Conservation (phyloP, 1,140 invertebrate genomes). For the Episyrphus balteatus region DNA sequence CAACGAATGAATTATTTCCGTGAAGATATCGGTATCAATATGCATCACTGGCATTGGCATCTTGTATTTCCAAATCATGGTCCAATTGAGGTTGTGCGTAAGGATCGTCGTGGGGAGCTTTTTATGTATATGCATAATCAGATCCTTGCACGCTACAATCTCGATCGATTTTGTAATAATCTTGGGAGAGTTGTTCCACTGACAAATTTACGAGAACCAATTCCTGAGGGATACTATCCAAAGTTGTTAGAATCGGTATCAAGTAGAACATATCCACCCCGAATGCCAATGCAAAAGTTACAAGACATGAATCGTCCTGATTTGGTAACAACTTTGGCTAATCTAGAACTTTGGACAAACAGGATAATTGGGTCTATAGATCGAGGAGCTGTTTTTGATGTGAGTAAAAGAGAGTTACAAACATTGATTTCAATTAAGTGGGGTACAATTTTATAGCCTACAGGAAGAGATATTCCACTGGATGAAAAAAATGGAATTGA, state of each 20-base stretch:
- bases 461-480: slow-evolving; percentile 33
- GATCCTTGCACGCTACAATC: slow-evolving; percentile 43
- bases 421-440: neutral
- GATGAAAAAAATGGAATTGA: slow-evolving; percentile 42
- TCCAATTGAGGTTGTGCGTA: slow-evolving; percentile 36
- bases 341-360: slow-evolving; percentile 57
- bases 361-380: slow-evolving; percentile 59
- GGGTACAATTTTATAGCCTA: slow-evolving; percentile 11
- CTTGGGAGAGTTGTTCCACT: slow-evolving; percentile 38
- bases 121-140: slow-evolving; percentile 51
- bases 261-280: slow-evolving; percentile 40
- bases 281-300: slow-evolving; percentile 43
- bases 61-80: slow-evolving; percentile 39
- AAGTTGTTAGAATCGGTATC: slow-evolving; percentile 42
- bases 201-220: slow-evolving; percentile 40
- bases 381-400: slow-evolving; percentile 42
- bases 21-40: slow-evolving; percentile 46
- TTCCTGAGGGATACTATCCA: slow-evolving; percentile 45
- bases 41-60: slow-evolving; percentile 52
- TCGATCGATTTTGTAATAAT: slow-evolving; percentile 41
- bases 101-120: slow-evolving; percentile 48
- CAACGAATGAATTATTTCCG: slow-evolving; percentile 46
- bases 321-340: slow-evolving; percentile 48
- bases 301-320: slow-evolving; percentile 49
- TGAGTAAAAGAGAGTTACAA: slow-evolving; percentile 18